Conservation (phyloP, 2,797 vertebrate species). For the Pseudotriccus pelzelni region DNA sequence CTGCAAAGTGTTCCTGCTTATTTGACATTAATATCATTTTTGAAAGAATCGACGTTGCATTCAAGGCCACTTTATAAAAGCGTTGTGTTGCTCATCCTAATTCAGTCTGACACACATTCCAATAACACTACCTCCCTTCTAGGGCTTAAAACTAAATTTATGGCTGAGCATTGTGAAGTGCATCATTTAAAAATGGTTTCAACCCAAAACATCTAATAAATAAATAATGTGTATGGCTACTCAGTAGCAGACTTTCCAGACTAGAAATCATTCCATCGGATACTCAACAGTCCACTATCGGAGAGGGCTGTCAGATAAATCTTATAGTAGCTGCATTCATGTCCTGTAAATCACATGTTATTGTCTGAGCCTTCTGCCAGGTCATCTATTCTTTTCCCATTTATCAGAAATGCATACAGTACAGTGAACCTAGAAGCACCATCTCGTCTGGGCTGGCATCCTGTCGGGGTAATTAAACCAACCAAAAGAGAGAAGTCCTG, state of each 20-base stretch:
- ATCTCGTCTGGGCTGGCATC: conserved; percentile 67
- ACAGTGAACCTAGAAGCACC: conserved; percentile 74
- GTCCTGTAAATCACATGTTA: conserved; percentile 98
- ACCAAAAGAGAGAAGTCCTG: conserved; percentile 33
- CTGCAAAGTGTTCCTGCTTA: conserved; percentile 75
- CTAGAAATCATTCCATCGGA: conserved; percentile 96
- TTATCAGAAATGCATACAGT: conserved; percentile 91
- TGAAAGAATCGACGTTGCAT: conserved; percentile 76
- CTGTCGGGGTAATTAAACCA: conserved; percentile 72
- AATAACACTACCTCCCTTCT: conserved; percentile 84
- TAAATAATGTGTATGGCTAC: conserved; percentile 91
- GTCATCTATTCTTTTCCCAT: conserved; percentile 96
- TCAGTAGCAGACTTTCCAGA: conserved; percentile 84
- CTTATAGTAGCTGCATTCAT: conserved; percentile 92
- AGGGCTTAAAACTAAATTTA: conserved; percentile 84
- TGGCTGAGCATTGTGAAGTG: conserved; percentile 84
- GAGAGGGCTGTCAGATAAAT: conserved; percentile 92
- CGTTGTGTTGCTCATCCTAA: conserved; percentile 82
- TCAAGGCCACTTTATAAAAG: conserved; percentile 82
- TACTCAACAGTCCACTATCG: conserved; percentile 88
- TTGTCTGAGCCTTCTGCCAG: conserved; percentile 95
- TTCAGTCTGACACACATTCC: conserved; percentile 85
- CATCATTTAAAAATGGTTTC: conserved; percentile 90
- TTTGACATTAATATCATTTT: conserved; percentile 86
- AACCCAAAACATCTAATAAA: conserved; percentile 93